These are phyloP conservation scores for Cynopterus brachyotis DNA, from an alignment of 2,113 vertebrate species.

Conservation along the genomic window DNA sequence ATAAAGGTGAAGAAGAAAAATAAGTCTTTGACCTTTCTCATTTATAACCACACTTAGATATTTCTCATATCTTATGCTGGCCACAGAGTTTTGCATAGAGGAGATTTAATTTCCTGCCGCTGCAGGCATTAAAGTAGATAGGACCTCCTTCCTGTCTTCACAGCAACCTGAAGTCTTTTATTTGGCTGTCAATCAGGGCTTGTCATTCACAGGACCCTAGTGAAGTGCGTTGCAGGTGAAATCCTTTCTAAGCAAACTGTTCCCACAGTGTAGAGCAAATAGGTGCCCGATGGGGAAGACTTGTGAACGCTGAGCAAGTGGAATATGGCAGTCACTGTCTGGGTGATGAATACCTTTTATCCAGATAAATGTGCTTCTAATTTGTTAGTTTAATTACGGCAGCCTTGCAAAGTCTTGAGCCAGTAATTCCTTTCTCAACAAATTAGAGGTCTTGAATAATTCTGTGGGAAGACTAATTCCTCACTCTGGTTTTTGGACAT, in stretches of 20 bases:
- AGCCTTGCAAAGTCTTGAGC: slow-evolving; percentile 62
- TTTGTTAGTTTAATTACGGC: slow-evolving; percentile 78
- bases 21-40: slow-evolving; percentile 62
- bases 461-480: slow-evolving; percentile 71
- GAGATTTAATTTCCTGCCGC: slow-evolving; percentile 66
- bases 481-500: slow-evolving; percentile 60
- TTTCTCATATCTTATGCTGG: slow-evolving; percentile 64
- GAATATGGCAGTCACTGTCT: not conserved
- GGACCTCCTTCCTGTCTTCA: not conserved
- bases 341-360: slow-evolving; percentile 58
- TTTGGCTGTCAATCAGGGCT: slow-evolving; percentile 22
- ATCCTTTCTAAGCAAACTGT: not conserved
- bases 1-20: slow-evolving; percentile 69
- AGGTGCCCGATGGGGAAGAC: not conserved
- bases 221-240: not conserved
- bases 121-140: slow-evolving; percentile 10
- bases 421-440: slow-evolving; percentile 73
- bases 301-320: not conserved
- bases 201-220: not conserved
- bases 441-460: slow-evolving; percentile 74
- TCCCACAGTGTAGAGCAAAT: not conserved
- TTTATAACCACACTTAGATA: slow-evolving; percentile 34
- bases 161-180: slow-evolving; percentile 11
- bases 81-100: slow-evolving; percentile 46
- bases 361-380: slow-evolving; percentile 67